Base-by-base conservation (phyloP, 2,888 invertebrate species). In the Pristionchus japonicus region DNA sequence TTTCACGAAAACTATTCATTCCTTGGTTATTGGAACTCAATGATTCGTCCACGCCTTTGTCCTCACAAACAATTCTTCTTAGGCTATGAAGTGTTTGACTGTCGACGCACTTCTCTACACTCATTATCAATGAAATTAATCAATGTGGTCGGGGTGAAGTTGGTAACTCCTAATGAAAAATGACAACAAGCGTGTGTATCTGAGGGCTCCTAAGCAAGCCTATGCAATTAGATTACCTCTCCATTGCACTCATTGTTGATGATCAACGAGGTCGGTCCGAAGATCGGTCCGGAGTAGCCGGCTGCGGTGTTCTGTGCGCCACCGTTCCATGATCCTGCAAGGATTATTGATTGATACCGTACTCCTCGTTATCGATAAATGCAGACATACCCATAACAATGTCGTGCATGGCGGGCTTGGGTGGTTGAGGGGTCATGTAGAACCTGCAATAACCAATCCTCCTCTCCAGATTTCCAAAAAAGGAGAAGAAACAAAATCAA, bases 361-460 rank as follows among this genome's bases (percentile, higher is more conserved):
- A 52, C 13, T 52, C 47, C 47, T 17, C 17, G 61, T 6, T 61
- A 61, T 64, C 17, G 27, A 6, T 3, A 70, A 27, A 7, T 31
- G 4, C 27, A 9, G 37, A 0, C 89, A 37, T 86, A 91, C 94
- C 94, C 91, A 94, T 91, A 3, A 94, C 91, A 67, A 94, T 93
- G 86, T 94, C 94, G 89, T 94, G 94, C 94, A 94, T 94, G 13
- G 94, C 92, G 1, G 94, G 94, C 84, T 94, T 94, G 43, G 94
- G 94, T 23, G 94, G 94, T 84, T 94, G 94, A 13, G 94, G 94
- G 23, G 94, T 94, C 94, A 94, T 94, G 89, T 94, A 94, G 89
- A 93, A 93, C 77, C 77, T 77, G 77, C 27, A 27, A 77, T 15
- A 20, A 49, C 11, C n/a, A 4, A 57, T 57, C 17, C 6, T 57